A percentile compares a stretch with the other conserved stretches of the same genome.
Conservation (phyloP, 2,888 invertebrate genomes). For the Syritta pipiens region DNA sequence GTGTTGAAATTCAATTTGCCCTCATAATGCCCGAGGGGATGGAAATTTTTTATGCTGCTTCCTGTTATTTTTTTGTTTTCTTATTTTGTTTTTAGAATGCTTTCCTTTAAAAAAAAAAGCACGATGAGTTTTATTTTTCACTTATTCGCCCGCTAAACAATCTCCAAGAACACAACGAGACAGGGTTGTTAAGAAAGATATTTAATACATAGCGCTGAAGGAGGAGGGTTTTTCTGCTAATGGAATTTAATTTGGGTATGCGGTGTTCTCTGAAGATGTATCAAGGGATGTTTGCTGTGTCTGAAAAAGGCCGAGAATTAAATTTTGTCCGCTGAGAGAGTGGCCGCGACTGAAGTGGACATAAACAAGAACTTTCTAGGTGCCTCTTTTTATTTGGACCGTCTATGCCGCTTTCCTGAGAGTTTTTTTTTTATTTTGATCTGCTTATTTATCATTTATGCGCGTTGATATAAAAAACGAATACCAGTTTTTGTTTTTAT, state of each 20-base stretch:
- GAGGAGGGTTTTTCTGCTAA: background rate
- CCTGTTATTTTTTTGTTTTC: background rate
- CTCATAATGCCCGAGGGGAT: conserved; percentile 39
- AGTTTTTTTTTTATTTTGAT: no score
- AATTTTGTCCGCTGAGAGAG: no score
- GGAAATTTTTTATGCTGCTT: background rate
- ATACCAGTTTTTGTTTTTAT: no score
- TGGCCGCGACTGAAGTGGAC: no score
- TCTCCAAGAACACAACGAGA: background rate
- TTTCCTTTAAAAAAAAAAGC: background rate
- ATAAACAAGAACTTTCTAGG: no score
- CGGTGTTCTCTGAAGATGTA: background rate
- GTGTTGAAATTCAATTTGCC: conserved; percentile 53
- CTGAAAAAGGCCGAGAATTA: no score
- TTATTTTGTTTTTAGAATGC: background rate
- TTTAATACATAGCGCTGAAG: background rate
- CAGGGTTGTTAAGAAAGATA: background rate
- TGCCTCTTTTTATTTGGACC: no score
- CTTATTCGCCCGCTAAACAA: conserved; percentile 5
- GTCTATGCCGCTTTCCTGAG: no score
- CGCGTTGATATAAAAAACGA: no score
- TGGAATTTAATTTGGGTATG: conserved; percentile 22
- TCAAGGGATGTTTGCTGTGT: no score
- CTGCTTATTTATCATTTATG: no score
- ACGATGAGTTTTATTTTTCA: conserved; percentile 2